Evolutionary conservation across 1,140 invertebrate genomes (phyloP).

Genomic region (Chrysomallon squamiferum): DNA sequence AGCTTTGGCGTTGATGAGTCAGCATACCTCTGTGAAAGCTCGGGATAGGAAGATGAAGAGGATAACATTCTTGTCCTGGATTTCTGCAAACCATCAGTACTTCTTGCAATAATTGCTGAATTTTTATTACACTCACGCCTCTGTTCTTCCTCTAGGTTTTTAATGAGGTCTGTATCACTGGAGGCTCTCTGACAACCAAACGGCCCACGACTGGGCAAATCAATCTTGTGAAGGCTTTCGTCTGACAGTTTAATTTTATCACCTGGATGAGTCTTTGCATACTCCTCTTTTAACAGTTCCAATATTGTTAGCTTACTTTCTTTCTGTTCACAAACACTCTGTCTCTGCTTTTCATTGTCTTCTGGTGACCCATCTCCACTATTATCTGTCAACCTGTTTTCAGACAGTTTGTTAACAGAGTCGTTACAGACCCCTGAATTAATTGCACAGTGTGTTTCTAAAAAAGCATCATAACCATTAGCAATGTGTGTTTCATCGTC

Average conservation of each 20-base stretch:
- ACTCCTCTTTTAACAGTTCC: slow-evolving; percentile 56
- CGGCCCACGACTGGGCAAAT: neutral
- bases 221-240: neutral
- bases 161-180: slow-evolving; percentile 46
- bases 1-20: slow-evolving; percentile 46
- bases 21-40: slow-evolving; percentile 40
- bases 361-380: slow-evolving; percentile 1
- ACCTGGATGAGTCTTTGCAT: slow-evolving; percentile 25
- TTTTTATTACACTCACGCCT: neutral
- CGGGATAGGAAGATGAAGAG: slow-evolving; percentile 53
- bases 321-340: slow-evolving; percentile 13
- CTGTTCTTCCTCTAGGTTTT: slow-evolving; percentile 27
- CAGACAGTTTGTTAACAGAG: too few species aligned
- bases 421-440: too few species aligned
- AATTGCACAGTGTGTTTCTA: slow-evolving; percentile 23
- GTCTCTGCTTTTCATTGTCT: slow-evolving; percentile 20
- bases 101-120: neutral
- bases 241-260: neutral
- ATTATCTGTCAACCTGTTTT: too few species aligned
- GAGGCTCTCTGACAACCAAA: slow-evolving; percentile 30
- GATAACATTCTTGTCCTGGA: slow-evolving; percentile 14
- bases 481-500: slow-evolving; percentile 49
- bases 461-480: slow-evolving; percentile 46
- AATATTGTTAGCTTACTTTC: slow-evolving; percentile 25
- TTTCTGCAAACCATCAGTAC: slow-evolving; percentile 3